A percentile compares a stretch with the other conserved stretches of the same genome.
phyloP scores from a whole-genome alignment of 2,797 vertebrate genomes.

The Bradypodion pumilum region DNA sequence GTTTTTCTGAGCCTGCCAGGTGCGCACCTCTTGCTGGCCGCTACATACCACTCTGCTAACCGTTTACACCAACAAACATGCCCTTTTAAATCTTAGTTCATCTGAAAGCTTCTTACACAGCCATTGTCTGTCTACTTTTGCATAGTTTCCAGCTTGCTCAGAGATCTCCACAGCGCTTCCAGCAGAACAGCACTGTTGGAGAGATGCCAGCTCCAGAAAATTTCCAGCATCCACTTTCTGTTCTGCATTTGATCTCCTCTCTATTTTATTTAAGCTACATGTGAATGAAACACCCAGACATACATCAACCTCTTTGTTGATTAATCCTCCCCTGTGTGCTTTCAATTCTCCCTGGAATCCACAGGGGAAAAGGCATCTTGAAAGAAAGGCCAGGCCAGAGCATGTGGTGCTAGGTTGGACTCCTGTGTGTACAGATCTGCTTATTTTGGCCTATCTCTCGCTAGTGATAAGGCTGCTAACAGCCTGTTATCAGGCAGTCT shows the following conservation, averaged over 20 bases:
- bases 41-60: too few relatives aligned
- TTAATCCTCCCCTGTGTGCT: slow-evolving; percentile 62
- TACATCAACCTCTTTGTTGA: slow-evolving; percentile 52
- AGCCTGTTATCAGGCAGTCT: slow-evolving; percentile 93
- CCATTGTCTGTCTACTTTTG: neutral
- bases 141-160: neutral
- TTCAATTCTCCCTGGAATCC: slow-evolving; percentile 61
- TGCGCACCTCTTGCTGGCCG: too few relatives aligned
- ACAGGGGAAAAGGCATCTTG: slow-evolving; percentile 70
- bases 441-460: slow-evolving; percentile 87
- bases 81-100: too few relatives aligned
- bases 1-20: too few relatives aligned
- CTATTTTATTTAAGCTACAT: slow-evolving; percentile 26
- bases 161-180: neutral
- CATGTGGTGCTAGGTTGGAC: slow-evolving; percentile 78
- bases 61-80: too few relatives aligned
- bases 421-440: slow-evolving; percentile 80
- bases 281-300: slow-evolving; percentile 51
- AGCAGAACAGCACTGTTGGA: neutral
- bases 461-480: slow-evolving; percentile 92
- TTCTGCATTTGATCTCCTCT: slow-evolving; percentile 44
- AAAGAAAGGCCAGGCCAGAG: slow-evolving; percentile 78
- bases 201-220: slow-evolving; percentile 32
- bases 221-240: slow-evolving; percentile 8
- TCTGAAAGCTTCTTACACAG: neutral